phyloP scores from a whole-genome alignment of 1,140 invertebrate species.

The Bombus waltoni region DNA sequence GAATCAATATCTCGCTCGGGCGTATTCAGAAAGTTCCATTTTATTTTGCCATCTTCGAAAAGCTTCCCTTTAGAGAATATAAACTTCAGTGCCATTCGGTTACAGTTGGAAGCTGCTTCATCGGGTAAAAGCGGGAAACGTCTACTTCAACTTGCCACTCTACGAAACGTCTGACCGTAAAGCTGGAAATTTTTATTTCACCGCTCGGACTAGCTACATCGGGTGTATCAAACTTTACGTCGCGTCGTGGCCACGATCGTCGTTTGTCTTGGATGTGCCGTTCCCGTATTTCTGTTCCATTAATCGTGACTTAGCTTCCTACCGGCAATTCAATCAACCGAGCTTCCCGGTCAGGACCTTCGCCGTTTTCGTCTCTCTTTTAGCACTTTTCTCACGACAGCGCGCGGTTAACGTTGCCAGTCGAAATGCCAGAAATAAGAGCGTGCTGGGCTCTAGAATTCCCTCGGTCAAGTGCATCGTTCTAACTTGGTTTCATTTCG shows the following conservation, averaged over 20 bases:
- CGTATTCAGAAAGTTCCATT: not conserved
- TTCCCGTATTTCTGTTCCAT: slow-evolving; percentile 12
- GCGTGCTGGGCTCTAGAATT: not conserved
- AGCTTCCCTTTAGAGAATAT: not conserved
- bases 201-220: not conserved
- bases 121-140: too few species aligned
- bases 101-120: not conserved
- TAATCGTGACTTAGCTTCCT: slow-evolving; percentile 34
- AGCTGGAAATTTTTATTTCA: slow-evolving; percentile 1
- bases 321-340: slow-evolving; percentile 31
- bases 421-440: slow-evolving; percentile 5
- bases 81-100: not conserved
- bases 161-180: not conserved
- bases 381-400: not conserved
- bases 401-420: not conserved
- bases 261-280: slow-evolving; percentile 23
- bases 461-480: not conserved
- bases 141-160: not conserved
- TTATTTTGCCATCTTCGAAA: not conserved
- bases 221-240: slow-evolving; percentile 1
- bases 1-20: not conserved
- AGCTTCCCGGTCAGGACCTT: slow-evolving; percentile 10
- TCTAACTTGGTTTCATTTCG: slow-evolving; percentile 17
- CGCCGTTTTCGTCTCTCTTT: slow-evolving; percentile 15
- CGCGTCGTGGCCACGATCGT: not conserved